Conservation (phyloP, 1,140 invertebrate species). For the Meteorus sp. region DNA sequence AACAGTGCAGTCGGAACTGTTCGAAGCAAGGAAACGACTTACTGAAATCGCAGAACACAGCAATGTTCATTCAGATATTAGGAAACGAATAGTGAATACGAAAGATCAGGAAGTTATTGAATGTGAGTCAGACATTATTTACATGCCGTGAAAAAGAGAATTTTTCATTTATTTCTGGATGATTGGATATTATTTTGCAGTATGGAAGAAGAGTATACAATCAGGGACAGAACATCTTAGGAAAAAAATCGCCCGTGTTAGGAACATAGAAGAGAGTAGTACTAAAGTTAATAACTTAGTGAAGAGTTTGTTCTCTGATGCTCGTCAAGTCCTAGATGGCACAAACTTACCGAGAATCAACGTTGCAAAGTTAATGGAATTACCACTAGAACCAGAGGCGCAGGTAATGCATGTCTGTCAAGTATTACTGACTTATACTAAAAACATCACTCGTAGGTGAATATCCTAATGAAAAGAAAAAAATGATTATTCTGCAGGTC, state of each 20-base stretch:
- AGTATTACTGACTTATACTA: too few species aligned
- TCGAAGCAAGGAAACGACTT: constrained; percentile 35
- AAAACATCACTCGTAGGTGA: too few species aligned
- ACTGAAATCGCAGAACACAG: constrained; percentile 24
- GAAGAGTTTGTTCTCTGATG: constrained; percentile 27
- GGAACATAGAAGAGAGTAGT: constrained; percentile 28
- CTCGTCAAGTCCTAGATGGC: constrained; percentile 35
- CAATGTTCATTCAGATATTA: constrained; percentile 34
- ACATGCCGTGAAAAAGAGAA: background rate
- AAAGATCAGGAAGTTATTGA: constrained; percentile 38
- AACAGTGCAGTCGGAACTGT: constrained; percentile 33
- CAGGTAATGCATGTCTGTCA: background rate
- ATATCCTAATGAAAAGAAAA: too few species aligned
- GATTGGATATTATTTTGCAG: constrained; percentile 33
- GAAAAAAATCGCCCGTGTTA: constrained; percentile 26
- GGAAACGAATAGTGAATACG: constrained; percentile 35
- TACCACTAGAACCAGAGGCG: constrained; percentile 11
- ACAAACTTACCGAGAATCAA: constrained; percentile 34
- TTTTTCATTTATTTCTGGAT: background rate
- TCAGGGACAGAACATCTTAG: constrained; percentile 27
- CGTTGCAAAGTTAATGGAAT: constrained; percentile 31
- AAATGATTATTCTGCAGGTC: constrained; percentile 34
- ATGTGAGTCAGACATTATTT: constrained; percentile 28
- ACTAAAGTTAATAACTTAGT: constrained; percentile 33
- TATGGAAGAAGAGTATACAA: constrained; percentile 36